Evolutionary conservation across 2,113 vertebrate genomes (phyloP).

Genomic region (Tragulus kanchil): DNA sequence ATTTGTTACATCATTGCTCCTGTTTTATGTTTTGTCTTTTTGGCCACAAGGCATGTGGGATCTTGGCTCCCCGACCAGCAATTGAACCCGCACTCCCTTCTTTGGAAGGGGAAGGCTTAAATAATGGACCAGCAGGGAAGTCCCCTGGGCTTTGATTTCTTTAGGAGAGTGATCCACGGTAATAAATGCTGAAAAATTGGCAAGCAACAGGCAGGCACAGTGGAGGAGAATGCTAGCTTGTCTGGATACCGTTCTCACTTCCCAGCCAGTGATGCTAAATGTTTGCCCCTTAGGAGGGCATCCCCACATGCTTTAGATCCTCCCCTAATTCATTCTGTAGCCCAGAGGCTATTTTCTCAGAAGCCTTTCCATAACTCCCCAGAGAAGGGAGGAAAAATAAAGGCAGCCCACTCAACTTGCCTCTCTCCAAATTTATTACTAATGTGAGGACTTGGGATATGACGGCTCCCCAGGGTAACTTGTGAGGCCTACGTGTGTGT

Average conservation of each 20-base stretch:
- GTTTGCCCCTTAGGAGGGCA: no score
- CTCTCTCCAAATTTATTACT: background rate
- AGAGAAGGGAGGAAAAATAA: background rate
- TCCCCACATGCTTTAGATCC: background rate
- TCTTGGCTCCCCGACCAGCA: background rate
- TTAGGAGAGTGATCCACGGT: background rate
- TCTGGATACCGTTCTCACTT: background rate
- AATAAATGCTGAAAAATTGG: background rate
- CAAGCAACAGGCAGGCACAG: background rate
- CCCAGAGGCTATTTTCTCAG: background rate
- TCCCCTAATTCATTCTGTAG: background rate
- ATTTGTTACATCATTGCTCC: background rate
- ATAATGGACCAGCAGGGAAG: background rate
- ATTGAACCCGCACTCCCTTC: background rate
- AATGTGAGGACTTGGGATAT: background rate
- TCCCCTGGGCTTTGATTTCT: background rate
- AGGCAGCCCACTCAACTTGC: background rate
- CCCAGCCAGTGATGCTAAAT: background rate
- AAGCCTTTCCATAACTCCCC: background rate
- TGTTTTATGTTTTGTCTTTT: background rate
- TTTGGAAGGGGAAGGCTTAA: background rate
- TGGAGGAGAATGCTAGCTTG: background rate
- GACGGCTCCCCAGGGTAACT: background rate
- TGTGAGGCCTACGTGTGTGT: background rate
- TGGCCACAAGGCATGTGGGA: background rate